Evolutionary conservation across 2,797 vertebrate genomes (phyloP).

Genomic region (Tokudaia tokunoshimensis): DNA sequence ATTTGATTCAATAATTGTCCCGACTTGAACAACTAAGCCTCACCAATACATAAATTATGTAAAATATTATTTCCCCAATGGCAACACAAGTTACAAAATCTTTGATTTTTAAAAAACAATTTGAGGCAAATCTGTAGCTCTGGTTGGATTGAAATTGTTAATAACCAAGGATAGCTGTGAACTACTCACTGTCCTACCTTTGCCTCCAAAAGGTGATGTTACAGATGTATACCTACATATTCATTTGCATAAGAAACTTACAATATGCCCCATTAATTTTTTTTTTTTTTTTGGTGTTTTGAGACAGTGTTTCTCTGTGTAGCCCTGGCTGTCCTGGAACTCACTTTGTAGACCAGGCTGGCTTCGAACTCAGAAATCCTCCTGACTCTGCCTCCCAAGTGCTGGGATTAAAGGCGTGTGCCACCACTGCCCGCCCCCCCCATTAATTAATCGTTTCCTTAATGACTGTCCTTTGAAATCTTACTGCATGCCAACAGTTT

Average conservation of each 20-base stretch:
- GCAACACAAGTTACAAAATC: constrained; percentile 33
- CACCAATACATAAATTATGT: not conserved
- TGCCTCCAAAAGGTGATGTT: not conserved
- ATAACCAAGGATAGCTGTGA: not conserved
- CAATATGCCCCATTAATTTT: not conserved
- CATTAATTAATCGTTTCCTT: constrained; percentile 52
- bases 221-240: not conserved
- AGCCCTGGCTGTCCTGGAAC: too few species aligned
- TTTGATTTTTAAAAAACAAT: not conserved
- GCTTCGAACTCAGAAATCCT: too few species aligned
- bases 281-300: too few species aligned
- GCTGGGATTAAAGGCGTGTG: too few species aligned
- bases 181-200: not conserved
- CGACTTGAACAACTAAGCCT: constrained; percentile 27
- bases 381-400: too few species aligned
- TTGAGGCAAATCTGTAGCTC: not conserved
- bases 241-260: not conserved
- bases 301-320: too few species aligned
- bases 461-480: constrained; percentile 4
- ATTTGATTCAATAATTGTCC: constrained; percentile 34
- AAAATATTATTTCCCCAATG: constrained; percentile 19
- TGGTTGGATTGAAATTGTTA: not conserved
- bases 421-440: too few species aligned
- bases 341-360: too few species aligned
- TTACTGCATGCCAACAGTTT: not conserved